A percentile compares a stretch with the other conserved stretches of the same genome.
These are phyloP conservation scores for Hoplostethus mediterraneus DNA, from an alignment of 2,797 vertebrate species.

Conservation along the genomic window DNA sequence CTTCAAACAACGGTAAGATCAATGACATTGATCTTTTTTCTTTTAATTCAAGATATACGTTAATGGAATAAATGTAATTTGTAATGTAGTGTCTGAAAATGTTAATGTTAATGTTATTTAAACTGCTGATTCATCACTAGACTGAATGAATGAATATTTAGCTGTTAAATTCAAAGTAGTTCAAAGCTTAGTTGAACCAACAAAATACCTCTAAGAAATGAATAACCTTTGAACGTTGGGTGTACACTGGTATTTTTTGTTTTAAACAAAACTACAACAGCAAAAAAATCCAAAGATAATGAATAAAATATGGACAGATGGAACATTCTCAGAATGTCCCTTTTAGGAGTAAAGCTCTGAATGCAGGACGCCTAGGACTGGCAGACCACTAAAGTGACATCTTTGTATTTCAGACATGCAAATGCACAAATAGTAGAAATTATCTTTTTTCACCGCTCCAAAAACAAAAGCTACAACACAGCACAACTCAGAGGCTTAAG, in stretches of 20 bases:
- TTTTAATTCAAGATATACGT: slow-evolving; percentile 14
- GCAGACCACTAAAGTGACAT: neutral
- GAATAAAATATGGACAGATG: slow-evolving; percentile 2
- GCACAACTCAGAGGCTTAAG: slow-evolving; percentile 29
- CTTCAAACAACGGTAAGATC: neutral
- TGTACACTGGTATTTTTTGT: slow-evolving; percentile 8
- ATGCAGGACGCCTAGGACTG: slow-evolving; percentile 15
- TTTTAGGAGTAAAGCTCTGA: slow-evolving; percentile 26
- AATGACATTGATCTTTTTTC: neutral
- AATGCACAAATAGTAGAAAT: slow-evolving; percentile 4
- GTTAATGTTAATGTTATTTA: neutral
- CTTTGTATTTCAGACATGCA: slow-evolving; percentile 1
- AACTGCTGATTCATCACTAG: neutral
- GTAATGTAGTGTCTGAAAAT: no score
- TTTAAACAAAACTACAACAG: slow-evolving; percentile 11
- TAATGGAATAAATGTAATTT: neutral
- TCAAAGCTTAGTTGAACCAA: slow-evolving; percentile 2
- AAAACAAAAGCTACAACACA: slow-evolving; percentile 26
- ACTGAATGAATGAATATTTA: neutral
- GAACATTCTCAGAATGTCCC: slow-evolving; percentile 25
- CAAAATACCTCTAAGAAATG: slow-evolving; percentile 13
- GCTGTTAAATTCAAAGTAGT: neutral
- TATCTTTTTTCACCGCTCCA: neutral
- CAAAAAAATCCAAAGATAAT: neutral
- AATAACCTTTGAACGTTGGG: neutral